These are phyloP conservation scores for Augochlorella aurata DNA, from an alignment of 2,888 invertebrate species.

Conservation along the genomic window DNA sequence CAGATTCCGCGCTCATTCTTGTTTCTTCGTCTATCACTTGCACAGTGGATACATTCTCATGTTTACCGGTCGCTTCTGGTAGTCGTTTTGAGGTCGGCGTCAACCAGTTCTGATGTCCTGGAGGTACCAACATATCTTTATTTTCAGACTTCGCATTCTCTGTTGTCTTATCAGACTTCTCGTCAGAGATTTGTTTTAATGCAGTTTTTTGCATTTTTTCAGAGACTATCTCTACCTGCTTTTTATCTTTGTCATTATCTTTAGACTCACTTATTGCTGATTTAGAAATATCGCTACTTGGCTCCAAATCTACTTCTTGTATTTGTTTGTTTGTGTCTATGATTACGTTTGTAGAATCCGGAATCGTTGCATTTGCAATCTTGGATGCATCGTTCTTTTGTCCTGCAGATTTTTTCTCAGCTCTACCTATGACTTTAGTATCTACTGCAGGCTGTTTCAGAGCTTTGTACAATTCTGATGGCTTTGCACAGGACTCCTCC, in stretches of 20 bases:
- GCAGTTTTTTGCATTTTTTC: slow-evolving; percentile 48
- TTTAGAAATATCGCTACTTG: slow-evolving; percentile 33
- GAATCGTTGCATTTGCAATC: slow-evolving; percentile 11
- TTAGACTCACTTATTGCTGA: slow-evolving; percentile 46
- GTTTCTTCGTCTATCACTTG: slow-evolving; percentile 84
- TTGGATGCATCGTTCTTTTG: slow-evolving; percentile 17
- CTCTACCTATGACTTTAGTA: slow-evolving; percentile 48
- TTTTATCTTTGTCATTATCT: slow-evolving; percentile 43
- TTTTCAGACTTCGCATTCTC: slow-evolving; percentile 62
- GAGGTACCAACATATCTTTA: slow-evolving; percentile 63
- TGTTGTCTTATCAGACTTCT: slow-evolving; percentile 58
- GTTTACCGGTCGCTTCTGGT: slow-evolving; percentile 63
- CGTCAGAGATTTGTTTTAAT: slow-evolving; percentile 50
- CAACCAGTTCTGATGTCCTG: slow-evolving; percentile 77
- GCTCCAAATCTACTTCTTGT: slow-evolving; percentile 36
- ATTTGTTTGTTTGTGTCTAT: slow-evolving; percentile 48
- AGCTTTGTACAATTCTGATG: slow-evolving; percentile 75
- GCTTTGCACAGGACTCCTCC: slow-evolving; percentile 56
- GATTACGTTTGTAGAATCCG: slow-evolving; percentile 54
- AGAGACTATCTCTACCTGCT: slow-evolving; percentile 26
- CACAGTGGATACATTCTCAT: slow-evolving; percentile 77
- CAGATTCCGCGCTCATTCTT: slow-evolving; percentile 83
- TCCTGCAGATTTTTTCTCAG: slow-evolving; percentile 40
- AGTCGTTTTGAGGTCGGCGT: slow-evolving; percentile 76
- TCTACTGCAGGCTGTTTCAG: slow-evolving; percentile 73